phyloP scores from a whole-genome alignment of 2,888 invertebrate species.

The Clunio marinus region DNA sequence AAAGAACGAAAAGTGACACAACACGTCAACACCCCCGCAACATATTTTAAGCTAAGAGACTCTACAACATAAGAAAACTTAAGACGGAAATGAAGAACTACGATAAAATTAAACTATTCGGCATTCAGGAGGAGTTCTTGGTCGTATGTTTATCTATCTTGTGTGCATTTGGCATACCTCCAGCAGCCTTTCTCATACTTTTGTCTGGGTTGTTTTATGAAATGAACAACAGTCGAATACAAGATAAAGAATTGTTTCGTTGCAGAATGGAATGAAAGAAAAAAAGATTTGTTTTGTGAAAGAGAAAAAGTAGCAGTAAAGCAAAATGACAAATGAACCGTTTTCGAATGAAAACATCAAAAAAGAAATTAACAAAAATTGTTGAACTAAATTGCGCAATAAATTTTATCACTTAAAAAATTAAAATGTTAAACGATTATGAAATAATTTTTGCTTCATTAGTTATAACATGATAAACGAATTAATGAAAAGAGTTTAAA shows the following conservation, averaged over 20 bases:
- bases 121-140: background rate
- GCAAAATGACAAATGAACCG: background rate
- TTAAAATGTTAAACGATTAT: too few species aligned
- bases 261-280: too few species aligned
- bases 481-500: slow-evolving; percentile 33
- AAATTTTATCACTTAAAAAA: too few species aligned
- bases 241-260: too few species aligned
- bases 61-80: too few species aligned
- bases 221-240: too few species aligned
- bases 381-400: too few species aligned
- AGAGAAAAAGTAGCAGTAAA: background rate
- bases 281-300: background rate
- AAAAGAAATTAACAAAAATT: background rate
- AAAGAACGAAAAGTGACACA: too few species aligned
- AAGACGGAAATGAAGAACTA: too few species aligned
- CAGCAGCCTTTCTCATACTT: slow-evolving; percentile 67
- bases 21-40: too few species aligned
- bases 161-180: slow-evolving; percentile 58
- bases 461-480: background rate
- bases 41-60: too few species aligned
- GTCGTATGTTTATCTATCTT: background rate
- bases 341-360: background rate
- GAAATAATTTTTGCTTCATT: background rate
- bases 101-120: too few species aligned
- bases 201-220: slow-evolving; percentile 65